Evolutionary conservation across 2,888 invertebrate species (phyloP).

Genomic region (Zygaena filipendulae): DNA sequence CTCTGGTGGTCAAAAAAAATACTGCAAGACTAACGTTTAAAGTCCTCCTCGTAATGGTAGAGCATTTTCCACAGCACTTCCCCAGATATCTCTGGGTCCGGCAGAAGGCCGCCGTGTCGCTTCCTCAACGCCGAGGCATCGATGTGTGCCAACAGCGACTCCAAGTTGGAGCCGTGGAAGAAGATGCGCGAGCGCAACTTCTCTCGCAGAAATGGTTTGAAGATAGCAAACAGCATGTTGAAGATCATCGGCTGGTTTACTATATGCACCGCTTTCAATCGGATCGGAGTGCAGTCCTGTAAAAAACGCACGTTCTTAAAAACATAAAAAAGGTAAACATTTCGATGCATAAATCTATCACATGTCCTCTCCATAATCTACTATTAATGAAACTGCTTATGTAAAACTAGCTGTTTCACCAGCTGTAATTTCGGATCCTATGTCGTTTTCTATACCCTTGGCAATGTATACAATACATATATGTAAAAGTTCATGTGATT

Average conservation of each 20-base stretch:
- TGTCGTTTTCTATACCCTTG: too few relatives aligned
- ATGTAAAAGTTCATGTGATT: too few relatives aligned
- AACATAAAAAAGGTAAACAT: too few relatives aligned
- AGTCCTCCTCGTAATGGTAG: slow-evolving; percentile 72
- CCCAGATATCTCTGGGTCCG: slow-evolving; percentile 72
- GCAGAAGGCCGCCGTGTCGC: slow-evolving; percentile 74
- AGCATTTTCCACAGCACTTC: slow-evolving; percentile 75
- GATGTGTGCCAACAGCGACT: slow-evolving; percentile 69
- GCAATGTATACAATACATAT: too few relatives aligned
- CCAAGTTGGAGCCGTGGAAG: slow-evolving; percentile 78
- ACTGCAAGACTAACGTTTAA: slow-evolving; percentile 73
- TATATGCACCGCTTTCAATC: slow-evolving; percentile 87
- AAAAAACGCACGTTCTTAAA: too few relatives aligned
- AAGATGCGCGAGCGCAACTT: slow-evolving; percentile 81
- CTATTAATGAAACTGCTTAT: too few relatives aligned
- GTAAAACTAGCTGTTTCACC: too few relatives aligned
- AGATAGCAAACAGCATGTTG: slow-evolving; percentile 85
- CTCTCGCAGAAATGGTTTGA: slow-evolving; percentile 89
- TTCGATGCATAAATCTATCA: too few relatives aligned
- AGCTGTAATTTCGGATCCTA: too few relatives aligned
- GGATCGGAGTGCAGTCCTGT: slow-evolving; percentile 84
- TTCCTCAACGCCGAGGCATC: slow-evolving; percentile 69
- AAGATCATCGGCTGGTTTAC: slow-evolving; percentile 90
- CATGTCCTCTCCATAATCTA: too few relatives aligned
- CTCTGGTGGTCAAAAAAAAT: too few relatives aligned